Evolutionary conservation across 2,888 invertebrate species (phyloP), one percentile per base, ranked within the genome.

Genomic region (Ophion ellenae): DNA sequence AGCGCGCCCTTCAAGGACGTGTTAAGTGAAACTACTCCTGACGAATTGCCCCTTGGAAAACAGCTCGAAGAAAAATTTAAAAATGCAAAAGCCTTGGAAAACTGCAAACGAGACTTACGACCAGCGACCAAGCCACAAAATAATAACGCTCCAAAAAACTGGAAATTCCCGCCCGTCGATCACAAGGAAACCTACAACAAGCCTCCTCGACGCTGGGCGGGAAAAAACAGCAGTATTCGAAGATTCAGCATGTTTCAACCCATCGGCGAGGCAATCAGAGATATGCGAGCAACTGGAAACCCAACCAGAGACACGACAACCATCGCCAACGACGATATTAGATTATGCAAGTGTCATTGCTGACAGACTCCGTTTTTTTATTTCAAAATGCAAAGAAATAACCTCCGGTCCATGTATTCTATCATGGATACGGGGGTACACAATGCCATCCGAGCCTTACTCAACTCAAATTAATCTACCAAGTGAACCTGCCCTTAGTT

Each of bases 61-160:
- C 53, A 81, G 11, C 69, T 85, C 2, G 85, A 84, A 20, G 85
- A 87, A 64, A 57, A 61, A 14, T 36, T 87, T 0, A 85, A 86
- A 57, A 5, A 83, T 10, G 85, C 82, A 9, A 86, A 87, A 63
- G n/a, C 67, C 0, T 61, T 86, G 53, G 61, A 67, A 45, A 53
- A 53, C 3, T 32, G 76, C 2, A 36, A 24, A 7, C 67, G 76
- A 36, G 76, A 83, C 24, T 28, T 86, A 0, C 73, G 77, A 36
- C 45, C 28, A 81, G 64, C 17, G 64, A 63, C 14, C 17, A 75
- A 64, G 63, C n/a, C 76, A 76, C 20, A 71, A 71, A 57, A 32
- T 17, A 28, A 61, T 64, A 81, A 57, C 66, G 59, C 36, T 9
- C 24, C 75, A 77, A 84, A 84, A 84, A 84, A 82, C 76, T 45